Base-by-base conservation (phyloP, 2,888 invertebrate species). In the Calliphora vomitoria region DNA sequence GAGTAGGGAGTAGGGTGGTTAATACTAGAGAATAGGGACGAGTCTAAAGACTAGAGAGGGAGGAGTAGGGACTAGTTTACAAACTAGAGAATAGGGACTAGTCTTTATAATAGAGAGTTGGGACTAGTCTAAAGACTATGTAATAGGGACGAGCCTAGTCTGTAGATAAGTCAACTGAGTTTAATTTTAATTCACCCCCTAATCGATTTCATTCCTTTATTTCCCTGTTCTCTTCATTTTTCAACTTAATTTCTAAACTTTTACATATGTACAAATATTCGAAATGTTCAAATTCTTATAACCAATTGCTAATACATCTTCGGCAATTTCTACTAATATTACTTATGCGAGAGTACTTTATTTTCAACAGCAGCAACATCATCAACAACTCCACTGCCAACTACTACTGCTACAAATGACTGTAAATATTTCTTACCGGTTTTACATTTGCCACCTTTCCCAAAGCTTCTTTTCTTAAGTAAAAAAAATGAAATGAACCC, bases 401-500 rank as follows among this genome's bases (percentile, higher is more conserved):
- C 25, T 2, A 25, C 62, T 72, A 10, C 20, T 44, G 58, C 58
- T 58, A 20, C 10, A 66, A 68, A 75, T 47, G 31, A n/a, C 11
- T 53, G 13, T 13, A 44, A 72, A 64, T 31, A 81, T 58, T 60
- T 82, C 68, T 41, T 82, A 68, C 60, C 82, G 62, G 75, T 66
- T 82, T 64, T 66, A 10, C 38, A 38, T 58, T 53, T 25, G 53
- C 15, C 55, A 60, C 35, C 75, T 69, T 58, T 25, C 18, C 20
- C 20, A 38, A 62, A 62, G 55, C 64, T 64, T 18, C 15, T 18
- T 58, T 38, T 38, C 35, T 18, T 64, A 8, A 15, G 62, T 38
- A 38, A 38, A 18, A 1, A 74, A 50, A 47, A 55, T 38, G 44
- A 79, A 79, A 74, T 84, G 58, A 84, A 62, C 69, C 20, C 53